These are phyloP conservation scores for Macaca mulatta DNA, from an alignment of 2,113 vertebrate genomes.

Conservation along the genomic window DNA sequence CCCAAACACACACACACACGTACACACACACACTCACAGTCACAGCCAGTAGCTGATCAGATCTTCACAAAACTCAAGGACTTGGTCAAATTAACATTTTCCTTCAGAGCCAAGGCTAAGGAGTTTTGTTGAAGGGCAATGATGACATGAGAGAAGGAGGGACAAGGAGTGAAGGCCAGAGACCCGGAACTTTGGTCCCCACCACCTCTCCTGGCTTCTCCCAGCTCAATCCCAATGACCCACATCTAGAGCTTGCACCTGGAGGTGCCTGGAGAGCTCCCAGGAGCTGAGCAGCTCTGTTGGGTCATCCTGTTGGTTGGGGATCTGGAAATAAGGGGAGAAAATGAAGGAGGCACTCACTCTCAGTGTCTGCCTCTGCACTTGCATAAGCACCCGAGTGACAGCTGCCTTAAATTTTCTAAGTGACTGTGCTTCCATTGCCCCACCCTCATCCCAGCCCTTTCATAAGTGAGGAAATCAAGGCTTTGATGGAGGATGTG, in stretches of 20 bases:
- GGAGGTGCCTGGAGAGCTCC: neutral
- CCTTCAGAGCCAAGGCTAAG: neutral
- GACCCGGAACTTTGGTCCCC: neutral
- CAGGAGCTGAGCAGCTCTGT: neutral
- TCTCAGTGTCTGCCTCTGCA: no score
- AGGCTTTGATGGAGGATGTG: neutral
- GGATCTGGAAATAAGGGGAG: neutral
- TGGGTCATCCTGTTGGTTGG: neutral
- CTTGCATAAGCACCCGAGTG: rapidly evolving
- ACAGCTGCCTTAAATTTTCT: neutral
- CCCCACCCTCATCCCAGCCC: neutral
- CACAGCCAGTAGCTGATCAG: neutral
- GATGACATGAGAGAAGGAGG: neutral
- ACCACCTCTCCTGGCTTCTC: neutral
- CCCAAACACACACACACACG: neutral
- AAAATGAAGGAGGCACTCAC: neutral
- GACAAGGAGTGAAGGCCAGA: neutral
- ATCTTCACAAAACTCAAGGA: neutral
- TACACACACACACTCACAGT: neutral
- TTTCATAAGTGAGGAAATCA: neutral
- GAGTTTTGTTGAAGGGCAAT: neutral
- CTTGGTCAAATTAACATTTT: neutral
- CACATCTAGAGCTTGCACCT: neutral
- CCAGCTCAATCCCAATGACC: neutral
- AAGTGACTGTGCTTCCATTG: neutral